Percentiles rank a stretch among this genome's conserved stretches.
These are phyloP conservation scores for Austrofundulus limnaeus DNA, from an alignment of 2,113 vertebrate genomes.

Conservation along the genomic window DNA sequence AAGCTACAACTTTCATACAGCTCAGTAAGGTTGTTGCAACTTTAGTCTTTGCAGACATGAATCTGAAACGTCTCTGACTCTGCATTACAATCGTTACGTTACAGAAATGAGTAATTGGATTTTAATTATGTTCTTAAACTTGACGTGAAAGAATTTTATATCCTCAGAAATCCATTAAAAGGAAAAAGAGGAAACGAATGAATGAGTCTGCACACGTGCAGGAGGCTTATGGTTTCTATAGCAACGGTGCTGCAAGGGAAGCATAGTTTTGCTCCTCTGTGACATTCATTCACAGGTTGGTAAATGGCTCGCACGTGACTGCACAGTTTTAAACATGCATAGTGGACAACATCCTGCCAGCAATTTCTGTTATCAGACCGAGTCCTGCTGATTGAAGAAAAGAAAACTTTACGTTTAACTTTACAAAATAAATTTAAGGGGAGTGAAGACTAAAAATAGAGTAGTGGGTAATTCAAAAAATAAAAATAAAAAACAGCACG, in stretches of 20 bases:
- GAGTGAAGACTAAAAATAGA: constrained; percentile 7
- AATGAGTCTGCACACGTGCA: constrained; percentile 13
- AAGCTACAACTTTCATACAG: neutral
- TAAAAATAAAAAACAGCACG: constrained; percentile 3
- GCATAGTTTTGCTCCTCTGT: neutral
- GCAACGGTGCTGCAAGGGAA: constrained; percentile 24
- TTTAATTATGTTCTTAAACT: neutral
- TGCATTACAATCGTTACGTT: neutral
- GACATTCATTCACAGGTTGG: neutral
- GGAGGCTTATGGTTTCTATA: constrained; percentile 37
- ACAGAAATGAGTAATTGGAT: neutral
- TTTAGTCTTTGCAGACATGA: neutral
- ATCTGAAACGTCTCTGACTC: neutral
- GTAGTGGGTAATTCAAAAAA: too few species aligned
- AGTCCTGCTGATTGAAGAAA: neutral
- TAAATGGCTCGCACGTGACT: neutral
- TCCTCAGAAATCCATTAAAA: too few species aligned
- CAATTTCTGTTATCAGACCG: too few species aligned
- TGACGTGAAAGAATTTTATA: neutral
- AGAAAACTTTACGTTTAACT: neutral
- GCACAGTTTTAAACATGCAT: neutral
- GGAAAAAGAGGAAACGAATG: constrained; percentile 9
- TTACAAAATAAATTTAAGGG: neutral
- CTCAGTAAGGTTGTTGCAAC: neutral
- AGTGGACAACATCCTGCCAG: neutral